phyloP scores from a whole-genome alignment of 2,797 vertebrate species.

The Propithecus deckenii region DNA sequence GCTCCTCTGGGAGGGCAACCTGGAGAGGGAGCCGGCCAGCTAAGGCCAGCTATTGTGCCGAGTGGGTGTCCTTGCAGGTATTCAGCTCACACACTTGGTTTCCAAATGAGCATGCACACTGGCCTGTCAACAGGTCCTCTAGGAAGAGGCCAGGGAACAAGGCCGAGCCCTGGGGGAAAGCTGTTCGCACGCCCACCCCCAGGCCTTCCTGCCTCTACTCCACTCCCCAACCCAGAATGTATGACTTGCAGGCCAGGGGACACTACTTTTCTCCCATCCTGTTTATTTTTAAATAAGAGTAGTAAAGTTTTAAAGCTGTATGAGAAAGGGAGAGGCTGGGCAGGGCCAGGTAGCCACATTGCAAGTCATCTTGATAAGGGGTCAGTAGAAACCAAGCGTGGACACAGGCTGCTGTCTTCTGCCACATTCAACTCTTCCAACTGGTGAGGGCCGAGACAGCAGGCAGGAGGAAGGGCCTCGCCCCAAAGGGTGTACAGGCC shows the following conservation, averaged over 20 bases:
- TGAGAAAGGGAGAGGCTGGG: slow-evolving; percentile 24
- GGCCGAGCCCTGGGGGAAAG: background rate
- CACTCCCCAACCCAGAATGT: background rate
- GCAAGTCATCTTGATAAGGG: background rate
- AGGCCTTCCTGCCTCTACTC: background rate
- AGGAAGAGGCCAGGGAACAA: background rate
- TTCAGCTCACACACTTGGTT: background rate
- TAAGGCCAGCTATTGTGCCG: background rate
- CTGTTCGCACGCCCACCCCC: accelerated
- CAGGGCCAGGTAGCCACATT: background rate
- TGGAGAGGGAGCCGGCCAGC: background rate
- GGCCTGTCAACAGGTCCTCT: background rate
- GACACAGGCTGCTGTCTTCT: background rate
- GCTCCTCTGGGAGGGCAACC: background rate
- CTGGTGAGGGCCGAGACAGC: background rate
- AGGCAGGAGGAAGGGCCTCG: background rate
- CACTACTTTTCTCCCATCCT: background rate
- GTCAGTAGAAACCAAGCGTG: background rate
- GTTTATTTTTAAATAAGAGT: background rate
- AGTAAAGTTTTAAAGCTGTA: slow-evolving; percentile 59
- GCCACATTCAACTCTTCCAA: background rate
- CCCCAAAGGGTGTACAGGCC: background rate
- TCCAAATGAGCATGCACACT: background rate
- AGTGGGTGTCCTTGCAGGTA: background rate
- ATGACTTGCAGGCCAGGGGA: background rate